Evolutionary conservation across 2,888 invertebrate species (phyloP).

Genomic region (Xestia xanthographa): DNA sequence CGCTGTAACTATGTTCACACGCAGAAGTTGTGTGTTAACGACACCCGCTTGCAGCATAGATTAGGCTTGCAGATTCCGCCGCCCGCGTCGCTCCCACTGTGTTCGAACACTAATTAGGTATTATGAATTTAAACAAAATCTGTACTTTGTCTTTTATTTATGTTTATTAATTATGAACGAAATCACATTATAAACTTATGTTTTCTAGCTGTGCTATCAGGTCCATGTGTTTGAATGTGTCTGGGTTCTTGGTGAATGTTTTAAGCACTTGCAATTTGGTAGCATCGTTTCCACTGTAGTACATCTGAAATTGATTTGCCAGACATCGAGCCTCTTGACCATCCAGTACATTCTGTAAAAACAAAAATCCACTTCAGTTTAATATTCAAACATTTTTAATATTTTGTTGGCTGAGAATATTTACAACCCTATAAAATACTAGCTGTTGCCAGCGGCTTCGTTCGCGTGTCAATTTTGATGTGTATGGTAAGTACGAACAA

Average conservation of each 20-base stretch:
- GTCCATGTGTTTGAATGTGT: constrained; percentile 95
- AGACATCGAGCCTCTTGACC: constrained; percentile 96
- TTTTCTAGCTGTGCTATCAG: constrained; percentile 94
- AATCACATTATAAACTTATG: constrained; percentile 81
- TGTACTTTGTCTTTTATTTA: constrained; percentile 37
- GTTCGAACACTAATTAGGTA: not conserved
- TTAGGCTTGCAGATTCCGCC: too few relatives aligned
- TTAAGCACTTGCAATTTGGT: constrained; percentile 92
- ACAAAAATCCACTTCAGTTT: constrained; percentile 14
- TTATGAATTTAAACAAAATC: constrained; percentile 43
- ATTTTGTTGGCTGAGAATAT: too few relatives aligned
- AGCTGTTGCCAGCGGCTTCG: too few relatives aligned
- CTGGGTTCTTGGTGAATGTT: constrained; percentile 93
- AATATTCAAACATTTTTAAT: not conserved
- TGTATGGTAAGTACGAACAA: too few relatives aligned
- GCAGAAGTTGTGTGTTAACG: too few relatives aligned
- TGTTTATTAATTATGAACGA: not conserved
- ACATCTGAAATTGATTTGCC: constrained; percentile 96
- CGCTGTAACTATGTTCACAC: too few relatives aligned
- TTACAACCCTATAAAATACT: too few relatives aligned
- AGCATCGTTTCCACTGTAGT: constrained; percentile 93
- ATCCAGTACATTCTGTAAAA: constrained; percentile 91
- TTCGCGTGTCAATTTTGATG: too few relatives aligned
- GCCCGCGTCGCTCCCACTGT: too few relatives aligned
- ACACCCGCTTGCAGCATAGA: too few relatives aligned